Conservation (phyloP, 2,113 vertebrate species). For the Xenopus tropicalis region UCB_Xtro_10.0 CM004443.2:8153001-8153500, state of each 20-base stretch:
- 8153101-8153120: too few relatives aligned
- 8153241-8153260: slow-evolving; percentile 7
- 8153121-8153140: too few relatives aligned
- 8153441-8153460: neutral
- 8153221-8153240: slow-evolving; percentile 4
- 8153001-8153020: too few relatives aligned
- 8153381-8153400: neutral
- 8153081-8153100: too few relatives aligned
- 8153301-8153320: too few relatives aligned
- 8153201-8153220: neutral
- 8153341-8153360: neutral
- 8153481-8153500: neutral
- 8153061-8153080: too few relatives aligned
- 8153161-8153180: too few relatives aligned
- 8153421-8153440: neutral
- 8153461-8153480: neutral
- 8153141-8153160: too few relatives aligned
- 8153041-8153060: too few relatives aligned
- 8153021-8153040: too few relatives aligned
- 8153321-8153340: slow-evolving; percentile 8
- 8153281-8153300: neutral
- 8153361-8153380: neutral
- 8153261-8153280: neutral
- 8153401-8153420: neutral
- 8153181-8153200: too few relatives aligned